A percentile compares a stretch with the other conserved stretches of the same genome.
phyloP scores from a whole-genome alignment of 2,113 vertebrate species.

The Rhinichthys klamathensis region DNA sequence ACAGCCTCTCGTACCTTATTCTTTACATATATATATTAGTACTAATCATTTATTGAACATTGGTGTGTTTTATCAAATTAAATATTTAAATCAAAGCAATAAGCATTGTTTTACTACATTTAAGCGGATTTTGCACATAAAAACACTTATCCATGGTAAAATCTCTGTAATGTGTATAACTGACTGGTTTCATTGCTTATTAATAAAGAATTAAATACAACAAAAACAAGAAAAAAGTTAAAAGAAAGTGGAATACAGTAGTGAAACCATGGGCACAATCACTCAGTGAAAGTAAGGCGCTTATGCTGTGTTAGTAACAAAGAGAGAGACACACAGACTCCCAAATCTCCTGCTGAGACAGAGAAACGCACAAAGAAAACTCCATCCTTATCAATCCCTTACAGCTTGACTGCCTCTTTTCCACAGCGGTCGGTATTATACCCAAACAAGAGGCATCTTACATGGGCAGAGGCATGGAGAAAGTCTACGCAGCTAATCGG shows the following conservation, averaged over 20 bases:
- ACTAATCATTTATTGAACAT: no score
- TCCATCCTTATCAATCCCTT: slow-evolving; percentile 68
- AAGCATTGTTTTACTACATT: background rate
- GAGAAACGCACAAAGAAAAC: slow-evolving; percentile 58
- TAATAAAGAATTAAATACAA: slow-evolving; percentile 6
- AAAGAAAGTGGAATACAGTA: background rate
- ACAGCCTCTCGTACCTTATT: no score
- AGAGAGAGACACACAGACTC: slow-evolving; percentile 54
- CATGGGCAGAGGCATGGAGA: slow-evolving; percentile 33
- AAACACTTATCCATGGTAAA: background rate
- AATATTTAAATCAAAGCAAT: background rate
- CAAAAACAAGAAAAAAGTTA: background rate
- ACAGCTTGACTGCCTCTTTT: slow-evolving; percentile 65
- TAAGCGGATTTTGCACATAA: background rate
- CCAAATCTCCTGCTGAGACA: slow-evolving; percentile 57
- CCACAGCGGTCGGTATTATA: slow-evolving; percentile 49
- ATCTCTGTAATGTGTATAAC: background rate
- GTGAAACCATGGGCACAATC: background rate
- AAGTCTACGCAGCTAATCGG: slow-evolving; percentile 33
- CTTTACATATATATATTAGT: no score
- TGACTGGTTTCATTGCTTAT: background rate
- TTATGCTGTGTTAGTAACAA: slow-evolving; percentile 57
- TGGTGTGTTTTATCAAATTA: no score
- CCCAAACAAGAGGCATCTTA: slow-evolving; percentile 42
- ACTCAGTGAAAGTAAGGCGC: slow-evolving; percentile 57